Conservation (phyloP, 2,888 invertebrate genomes). For the Hyposoter dolosus region DNA sequence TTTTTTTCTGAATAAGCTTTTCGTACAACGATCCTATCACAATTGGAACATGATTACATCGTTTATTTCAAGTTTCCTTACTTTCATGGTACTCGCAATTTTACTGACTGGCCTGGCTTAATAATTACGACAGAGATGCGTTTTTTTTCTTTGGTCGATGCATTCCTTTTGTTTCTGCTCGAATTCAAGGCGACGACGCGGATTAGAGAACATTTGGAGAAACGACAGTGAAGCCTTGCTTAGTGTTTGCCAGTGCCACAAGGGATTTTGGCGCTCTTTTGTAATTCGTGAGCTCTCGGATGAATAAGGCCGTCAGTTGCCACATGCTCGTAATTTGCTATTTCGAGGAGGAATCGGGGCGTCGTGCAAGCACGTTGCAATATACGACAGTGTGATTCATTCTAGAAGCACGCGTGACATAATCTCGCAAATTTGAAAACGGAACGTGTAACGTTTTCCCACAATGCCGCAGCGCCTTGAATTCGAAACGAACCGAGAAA, state of each 20-base stretch:
- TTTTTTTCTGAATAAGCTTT: not conserved
- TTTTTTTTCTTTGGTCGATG: constrained; percentile 3
- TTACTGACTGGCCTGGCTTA: constrained; percentile 22
- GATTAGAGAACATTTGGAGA: not conserved
- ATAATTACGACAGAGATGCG: constrained; percentile 20
- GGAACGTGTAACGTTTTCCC: constrained; percentile 62
- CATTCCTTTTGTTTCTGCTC: not conserved
- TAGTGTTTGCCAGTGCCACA: not conserved
- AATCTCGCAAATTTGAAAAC: constrained; percentile 57
- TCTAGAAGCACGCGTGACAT: constrained; percentile 61
- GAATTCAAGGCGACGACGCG: constrained; percentile 9
- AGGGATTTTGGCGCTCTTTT: not conserved
- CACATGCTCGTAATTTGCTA: not conserved
- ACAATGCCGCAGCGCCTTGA: constrained; percentile 37
- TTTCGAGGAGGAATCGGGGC: not conserved
- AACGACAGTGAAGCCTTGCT: not conserved
- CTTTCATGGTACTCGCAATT: constrained; percentile 12
- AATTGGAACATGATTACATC: not conserved
- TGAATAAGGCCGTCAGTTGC: not conserved
- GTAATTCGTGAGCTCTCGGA: not conserved
- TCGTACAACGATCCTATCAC: not conserved
- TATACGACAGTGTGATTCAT: constrained; percentile 52
- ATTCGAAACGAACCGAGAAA: constrained; percentile 43
- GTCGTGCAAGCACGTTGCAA: constrained; percentile 16
- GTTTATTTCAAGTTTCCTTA: not conserved